Percentiles rank a stretch among this genome's conserved stretches.
These are phyloP conservation scores for Antrozous pallidus DNA, from an alignment of 2,797 vertebrate genomes.

Conservation along the genomic window DNA sequence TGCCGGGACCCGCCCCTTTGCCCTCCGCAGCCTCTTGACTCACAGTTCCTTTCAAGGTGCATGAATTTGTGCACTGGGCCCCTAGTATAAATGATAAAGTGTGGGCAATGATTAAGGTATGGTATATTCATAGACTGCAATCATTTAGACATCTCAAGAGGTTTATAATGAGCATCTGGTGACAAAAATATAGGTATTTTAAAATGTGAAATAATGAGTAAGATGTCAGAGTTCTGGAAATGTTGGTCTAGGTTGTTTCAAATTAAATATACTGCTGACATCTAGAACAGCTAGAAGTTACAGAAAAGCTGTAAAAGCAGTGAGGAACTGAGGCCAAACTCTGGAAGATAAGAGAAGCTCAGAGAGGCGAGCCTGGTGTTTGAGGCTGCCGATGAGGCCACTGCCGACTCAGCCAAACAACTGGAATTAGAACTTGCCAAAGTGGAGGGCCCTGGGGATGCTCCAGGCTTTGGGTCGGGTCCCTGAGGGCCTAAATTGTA, in stretches of 20 bases:
- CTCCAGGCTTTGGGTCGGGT: neutral
- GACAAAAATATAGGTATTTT: neutral
- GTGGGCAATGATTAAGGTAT: neutral
- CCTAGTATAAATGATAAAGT: neutral
- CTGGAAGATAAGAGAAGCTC: neutral
- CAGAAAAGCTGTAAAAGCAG: neutral
- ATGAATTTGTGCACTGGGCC: no score
- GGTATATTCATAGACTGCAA: neutral
- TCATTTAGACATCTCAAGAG: neutral
- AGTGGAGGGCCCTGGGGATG: neutral
- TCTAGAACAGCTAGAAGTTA: neutral
- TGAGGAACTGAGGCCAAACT: neutral
- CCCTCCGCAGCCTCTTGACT: no score
- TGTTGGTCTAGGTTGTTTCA: neutral
- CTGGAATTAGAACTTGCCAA: neutral
- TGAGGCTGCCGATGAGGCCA: neutral
- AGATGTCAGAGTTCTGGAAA: neutral
- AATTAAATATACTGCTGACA: neutral
- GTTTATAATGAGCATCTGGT: slow-evolving; percentile 15
- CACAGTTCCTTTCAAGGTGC: no score
- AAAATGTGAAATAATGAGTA: neutral
- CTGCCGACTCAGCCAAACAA: neutral
- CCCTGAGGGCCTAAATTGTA: neutral
- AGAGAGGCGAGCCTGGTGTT: neutral
- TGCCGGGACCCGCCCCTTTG: no score